Evolutionary conservation across 2,797 vertebrate genomes (phyloP).

Genomic region (Mallotus villosus): DNA sequence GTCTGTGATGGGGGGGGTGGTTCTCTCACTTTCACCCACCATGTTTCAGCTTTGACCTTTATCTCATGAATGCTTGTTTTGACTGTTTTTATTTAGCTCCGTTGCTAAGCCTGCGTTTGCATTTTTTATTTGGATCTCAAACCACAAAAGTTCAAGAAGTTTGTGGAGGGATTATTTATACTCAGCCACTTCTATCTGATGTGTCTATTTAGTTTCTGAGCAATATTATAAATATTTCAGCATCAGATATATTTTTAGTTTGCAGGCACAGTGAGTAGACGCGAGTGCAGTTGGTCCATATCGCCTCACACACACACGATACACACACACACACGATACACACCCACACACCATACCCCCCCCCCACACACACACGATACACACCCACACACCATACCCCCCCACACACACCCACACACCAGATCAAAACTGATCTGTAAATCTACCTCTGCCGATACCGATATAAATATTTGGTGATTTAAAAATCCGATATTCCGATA

Average conservation of each 20-base stretch:
- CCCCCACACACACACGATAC: constrained; percentile 16
- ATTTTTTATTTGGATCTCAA: constrained; percentile 57
- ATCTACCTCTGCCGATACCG: no score
- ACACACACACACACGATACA: constrained; percentile 9
- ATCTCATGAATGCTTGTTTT: constrained; percentile 48
- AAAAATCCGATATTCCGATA: no score
- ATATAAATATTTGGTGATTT: no score
- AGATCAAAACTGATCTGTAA: no score
- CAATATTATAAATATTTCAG: constrained; percentile 59
- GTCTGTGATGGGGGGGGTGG: background rate
- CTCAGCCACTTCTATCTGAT: constrained; percentile 43
- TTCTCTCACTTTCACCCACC: constrained; percentile 32
- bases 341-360: no score
- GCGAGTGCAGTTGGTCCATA: constrained; percentile 13
- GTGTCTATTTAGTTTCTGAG: constrained; percentile 55
- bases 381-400: constrained; percentile 4
- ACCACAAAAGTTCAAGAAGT: constrained; percentile 34
- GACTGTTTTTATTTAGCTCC: constrained; percentile 40
- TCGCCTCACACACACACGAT: constrained; percentile 6
- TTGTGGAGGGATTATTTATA: constrained; percentile 51
- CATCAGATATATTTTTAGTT: constrained; percentile 41
- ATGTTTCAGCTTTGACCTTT: constrained; percentile 53
- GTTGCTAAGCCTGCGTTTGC: constrained; percentile 31
- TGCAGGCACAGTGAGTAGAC: constrained; percentile 32
- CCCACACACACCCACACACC: constrained; percentile 5